A percentile compares a stretch with the other conserved stretches of the same genome.
Evolutionary conservation across 2,888 invertebrate genomes (phyloP).

Genomic region (Parochlus steinenii): DNA sequence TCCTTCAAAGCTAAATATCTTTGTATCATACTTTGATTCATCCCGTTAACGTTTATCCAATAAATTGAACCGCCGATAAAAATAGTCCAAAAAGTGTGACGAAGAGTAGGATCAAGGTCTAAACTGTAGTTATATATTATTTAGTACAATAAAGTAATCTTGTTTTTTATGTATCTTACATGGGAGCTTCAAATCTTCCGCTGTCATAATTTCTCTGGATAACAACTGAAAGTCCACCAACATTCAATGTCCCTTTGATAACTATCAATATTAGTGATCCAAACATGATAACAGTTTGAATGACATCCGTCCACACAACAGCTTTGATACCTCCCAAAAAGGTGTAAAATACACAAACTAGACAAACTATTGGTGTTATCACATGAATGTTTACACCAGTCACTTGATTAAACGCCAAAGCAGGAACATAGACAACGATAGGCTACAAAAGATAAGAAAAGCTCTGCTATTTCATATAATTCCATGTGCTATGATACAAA

Average conservation of each 20-base stretch:
- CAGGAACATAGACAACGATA: constrained; percentile 46
- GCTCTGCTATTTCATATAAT: not conserved
- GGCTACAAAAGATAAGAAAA: not conserved
- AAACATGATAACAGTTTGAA: constrained; percentile 61
- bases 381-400: constrained; percentile 67
- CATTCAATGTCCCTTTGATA: constrained; percentile 54
- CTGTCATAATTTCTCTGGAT: constrained; percentile 48
- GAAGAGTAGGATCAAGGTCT: constrained; percentile 57
- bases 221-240: constrained; percentile 50
- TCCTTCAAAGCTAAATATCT: constrained; percentile 61
- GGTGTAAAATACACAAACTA: constrained; percentile 69
- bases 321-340: constrained; percentile 41
- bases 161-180: constrained; percentile 31
- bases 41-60: constrained; percentile 57
- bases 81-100: constrained; percentile 67
- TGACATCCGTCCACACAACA: constrained; percentile 53
- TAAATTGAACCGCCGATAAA: constrained; percentile 56
- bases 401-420: constrained; percentile 65
- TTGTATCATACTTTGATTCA: constrained; percentile 77
- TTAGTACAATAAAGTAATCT: constrained; percentile 1
- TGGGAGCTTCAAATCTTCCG: constrained; percentile 50
- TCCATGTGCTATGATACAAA: constrained; percentile 17
- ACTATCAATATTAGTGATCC: constrained; percentile 54
- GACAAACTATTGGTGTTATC: constrained; percentile 65
- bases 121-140: constrained; percentile 38